Evolutionary conservation across 2,888 invertebrate genomes (phyloP), one percentile per base, ranked within the genome.

Genomic region (Cheilosia vulpina): DNA sequence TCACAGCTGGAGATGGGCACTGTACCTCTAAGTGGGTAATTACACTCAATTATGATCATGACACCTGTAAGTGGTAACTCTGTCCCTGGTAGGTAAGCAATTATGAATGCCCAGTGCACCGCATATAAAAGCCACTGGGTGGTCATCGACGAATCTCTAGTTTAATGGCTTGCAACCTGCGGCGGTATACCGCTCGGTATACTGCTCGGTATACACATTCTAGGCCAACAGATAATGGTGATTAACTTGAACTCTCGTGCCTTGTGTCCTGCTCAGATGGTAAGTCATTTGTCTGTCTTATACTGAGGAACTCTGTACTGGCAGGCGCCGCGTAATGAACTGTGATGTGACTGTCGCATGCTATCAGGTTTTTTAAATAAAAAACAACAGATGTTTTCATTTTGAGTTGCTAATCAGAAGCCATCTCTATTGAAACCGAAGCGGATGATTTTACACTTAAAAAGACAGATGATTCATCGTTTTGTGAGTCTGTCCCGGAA

Each of bases 11-110:
- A 24, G 15, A 52, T 24, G 24, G 24, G 5, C 52, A 52, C 52
- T 52, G 52, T 52, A 13, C 52, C 24, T 24, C 52, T 52, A 52
- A 52, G 52, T 50, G 24, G 21, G 9, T 52, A 52, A 27, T 52
- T 52, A 27, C 24, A 34, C 9, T 3, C 31, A 34, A 55, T 55
- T 55, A 31, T 55, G n/a, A 31, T 17, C 34, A 34, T n/a, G 55
- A 34, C 52, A 55, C 55, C 27, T 55, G 34, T 31, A 55, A 34
- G n/a, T 34, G 55, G 24, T 52, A 24, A 17, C 38, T 47, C 9
- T 47, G 9, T 17, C 47, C 45, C 17, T 19, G 24, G 6, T 21
- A 52, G 24, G 13, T 1, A 5, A 24, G 13, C 52, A 21, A 6
- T 52, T 13, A 24, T 24, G 13, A 21, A 52, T 52, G 52, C n/a